Percentiles rank a stretch among this genome's conserved stretches.
These are phyloP conservation scores for Oncorhynchus kisutch DNA, from an alignment of 2,113 vertebrate species.

Conservation along the genomic window DNA sequence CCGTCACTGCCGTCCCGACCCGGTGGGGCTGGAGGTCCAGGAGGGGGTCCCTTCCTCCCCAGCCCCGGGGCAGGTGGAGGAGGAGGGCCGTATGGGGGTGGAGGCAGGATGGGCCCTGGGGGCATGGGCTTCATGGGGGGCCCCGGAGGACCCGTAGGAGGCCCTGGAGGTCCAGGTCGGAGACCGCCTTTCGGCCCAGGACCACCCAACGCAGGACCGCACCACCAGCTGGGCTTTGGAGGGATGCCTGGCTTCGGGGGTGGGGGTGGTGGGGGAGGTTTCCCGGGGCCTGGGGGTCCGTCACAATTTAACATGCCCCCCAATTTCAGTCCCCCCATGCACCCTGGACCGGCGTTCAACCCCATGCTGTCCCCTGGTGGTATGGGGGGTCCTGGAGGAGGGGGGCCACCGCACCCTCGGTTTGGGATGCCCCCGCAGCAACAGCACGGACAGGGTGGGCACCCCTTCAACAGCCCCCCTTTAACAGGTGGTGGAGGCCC, in stretches of 20 bases:
- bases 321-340: conserved; percentile 93
- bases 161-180: conserved; percentile 68
- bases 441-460: conserved; percentile 78
- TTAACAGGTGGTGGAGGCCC: conserved; percentile 76
- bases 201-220: conserved; percentile 73
- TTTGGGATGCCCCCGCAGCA: conserved; percentile 77
- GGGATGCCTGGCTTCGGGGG: conserved; percentile 77
- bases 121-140: conserved; percentile 75
- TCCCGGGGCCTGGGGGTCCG: conserved; percentile 73
- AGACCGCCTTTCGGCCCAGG: conserved; percentile 79
- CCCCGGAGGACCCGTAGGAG: conserved; percentile 65
- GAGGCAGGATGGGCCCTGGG: conserved; percentile 71
- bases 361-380: conserved; percentile 87
- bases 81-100: conserved; percentile 64
- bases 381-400: conserved; percentile 75
- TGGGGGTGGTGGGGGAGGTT: conserved; percentile 68
- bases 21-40: conserved; percentile 70
- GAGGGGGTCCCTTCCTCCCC: conserved; percentile 79
- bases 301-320: conserved; percentile 87
- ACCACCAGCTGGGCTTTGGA: conserved; percentile 88
- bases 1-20: conserved; percentile 85
- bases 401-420: conserved; percentile 75
- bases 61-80: conserved; percentile 78
- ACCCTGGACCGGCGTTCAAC: conserved; percentile 83
- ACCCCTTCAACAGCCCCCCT: conserved; percentile 77